Conservation (phyloP, 2,797 vertebrate species). For the Smutsia temminckii region DNA sequence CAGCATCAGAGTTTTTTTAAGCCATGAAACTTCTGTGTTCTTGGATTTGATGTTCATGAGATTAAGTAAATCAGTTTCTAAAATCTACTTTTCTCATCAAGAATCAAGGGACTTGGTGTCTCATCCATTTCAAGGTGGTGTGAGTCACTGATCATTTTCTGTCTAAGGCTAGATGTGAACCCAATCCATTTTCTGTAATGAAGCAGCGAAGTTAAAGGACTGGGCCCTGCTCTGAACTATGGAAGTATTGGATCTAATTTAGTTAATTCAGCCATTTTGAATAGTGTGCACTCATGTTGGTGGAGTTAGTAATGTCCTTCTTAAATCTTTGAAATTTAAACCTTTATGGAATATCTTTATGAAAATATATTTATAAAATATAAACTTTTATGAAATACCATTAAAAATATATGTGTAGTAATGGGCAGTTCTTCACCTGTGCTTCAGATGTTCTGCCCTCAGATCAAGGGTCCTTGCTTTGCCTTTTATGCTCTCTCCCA, state of each 20-base stretch:
- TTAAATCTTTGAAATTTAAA: conserved; percentile 69
- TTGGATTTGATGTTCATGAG: conserved; percentile 62
- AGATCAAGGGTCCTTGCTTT: background rate
- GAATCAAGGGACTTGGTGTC: conserved; percentile 32
- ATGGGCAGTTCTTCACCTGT: background rate
- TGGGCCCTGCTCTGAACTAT: conserved; percentile 56
- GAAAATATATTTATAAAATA: conserved; percentile 41
- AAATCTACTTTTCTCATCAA: conserved; percentile 28
- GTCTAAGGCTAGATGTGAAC: conserved; percentile 31
- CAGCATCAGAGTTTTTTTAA: conserved; percentile 73
- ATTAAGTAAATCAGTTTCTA: conserved; percentile 65
- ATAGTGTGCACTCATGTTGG: conserved; percentile 48
- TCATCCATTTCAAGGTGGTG: background rate
- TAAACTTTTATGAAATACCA: conserved; percentile 17
- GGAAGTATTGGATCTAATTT: conserved; percentile 71
- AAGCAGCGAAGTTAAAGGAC: conserved; percentile 67
- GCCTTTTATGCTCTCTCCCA: background rate
- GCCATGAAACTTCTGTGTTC: conserved; percentile 32
- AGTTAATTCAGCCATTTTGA: conserved; percentile 76
- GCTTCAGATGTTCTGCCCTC: background rate
- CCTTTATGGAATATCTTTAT: conserved; percentile 34
- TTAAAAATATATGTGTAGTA: conserved; percentile 1
- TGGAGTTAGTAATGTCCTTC: conserved; percentile 70
- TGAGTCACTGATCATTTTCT: conserved; percentile 56
- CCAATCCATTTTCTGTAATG: conserved; percentile 62